Evolutionary conservation across 2,888 invertebrate genomes (phyloP), one percentile per base, ranked within the genome.

Genomic region (Yponomeuta evonymella): DNA sequence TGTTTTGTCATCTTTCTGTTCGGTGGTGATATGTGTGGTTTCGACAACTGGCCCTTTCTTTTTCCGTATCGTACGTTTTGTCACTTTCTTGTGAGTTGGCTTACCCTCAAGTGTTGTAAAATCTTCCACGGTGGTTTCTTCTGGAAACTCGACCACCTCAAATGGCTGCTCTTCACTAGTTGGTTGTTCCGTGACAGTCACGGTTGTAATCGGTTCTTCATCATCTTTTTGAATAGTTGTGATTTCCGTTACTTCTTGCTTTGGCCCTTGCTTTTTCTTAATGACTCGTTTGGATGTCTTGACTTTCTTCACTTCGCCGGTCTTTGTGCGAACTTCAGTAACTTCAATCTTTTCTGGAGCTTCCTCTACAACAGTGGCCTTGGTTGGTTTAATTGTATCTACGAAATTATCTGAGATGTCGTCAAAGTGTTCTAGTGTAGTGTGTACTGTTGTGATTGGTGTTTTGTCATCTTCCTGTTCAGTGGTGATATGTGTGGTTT

Each of bases 1-100:
- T 81, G 87, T 76, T 75, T 83, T 88, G 63, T 88, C 85, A 72
- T 87, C 85, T 79, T 92, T 89, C 76, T 89, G 87, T 72, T 83
- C 71, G 2, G 90, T 79, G 15, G 74, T 76, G 79, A 83, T 73
- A 73, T 76, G 87, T 36, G 88, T 91, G 48, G 83, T 83, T 79
- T 91, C 86, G 36, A 87, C 83, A 68, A 80, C 79, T 6, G 79
- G 79, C 23, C 84, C 85, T 71, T 85, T 79, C n/a, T 77, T 84
- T 73, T 84, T 88, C 69, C 82, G 87, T 10, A 85, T 71, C 1
- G 72, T 70, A 23, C 71, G 58, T 62, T 73, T 76, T 77, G 73
- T 67, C 70, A 70, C 75, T 70, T 80, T 75, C 70, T 81, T 79
- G 72, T 83, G 83, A n/a, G 74, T 76, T 51, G 75, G 75, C 72